Conservation (phyloP, 2,888 invertebrate genomes). For the Mythimna ferrago region DNA sequence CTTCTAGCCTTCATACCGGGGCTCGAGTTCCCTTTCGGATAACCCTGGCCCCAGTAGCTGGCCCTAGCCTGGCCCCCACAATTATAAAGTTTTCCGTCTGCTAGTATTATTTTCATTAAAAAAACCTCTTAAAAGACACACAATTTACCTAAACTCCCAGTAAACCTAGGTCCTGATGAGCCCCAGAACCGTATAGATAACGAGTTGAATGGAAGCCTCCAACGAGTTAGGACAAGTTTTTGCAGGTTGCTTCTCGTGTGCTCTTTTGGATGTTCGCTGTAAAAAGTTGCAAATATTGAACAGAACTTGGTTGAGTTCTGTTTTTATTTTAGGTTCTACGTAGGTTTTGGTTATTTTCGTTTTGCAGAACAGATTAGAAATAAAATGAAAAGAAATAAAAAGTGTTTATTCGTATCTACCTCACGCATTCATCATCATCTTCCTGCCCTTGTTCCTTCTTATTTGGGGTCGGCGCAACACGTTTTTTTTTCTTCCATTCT, state of each 20-base stretch:
- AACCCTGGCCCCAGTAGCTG: too few relatives aligned
- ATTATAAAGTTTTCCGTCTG: too few relatives aligned
- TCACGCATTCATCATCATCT: too few relatives aligned
- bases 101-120: neutral
- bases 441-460: too few relatives aligned
- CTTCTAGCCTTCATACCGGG: too few relatives aligned
- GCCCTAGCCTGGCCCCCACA: too few relatives aligned
- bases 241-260: constrained; percentile 35
- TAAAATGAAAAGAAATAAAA: neutral
- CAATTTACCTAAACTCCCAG: constrained; percentile 21
- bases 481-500: too few relatives aligned
- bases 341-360: neutral
- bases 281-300: constrained; percentile 49
- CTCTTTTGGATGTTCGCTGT: constrained; percentile 30
- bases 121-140: too few relatives aligned
- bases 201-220: constrained; percentile 53
- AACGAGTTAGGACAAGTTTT: constrained; percentile 51
- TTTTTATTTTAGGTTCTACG: neutral
- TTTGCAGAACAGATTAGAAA: neutral
- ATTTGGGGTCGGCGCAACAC: too few relatives aligned
- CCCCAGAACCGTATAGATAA: constrained; percentile 45
- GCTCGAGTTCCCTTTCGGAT: too few relatives aligned
- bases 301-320: constrained; percentile 5
- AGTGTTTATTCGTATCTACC: too few relatives aligned
- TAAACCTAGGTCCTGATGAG: constrained; percentile 14